Base-by-base conservation (phyloP, 2,113 vertebrate species). In the Laterallus jamaicensis region DNA sequence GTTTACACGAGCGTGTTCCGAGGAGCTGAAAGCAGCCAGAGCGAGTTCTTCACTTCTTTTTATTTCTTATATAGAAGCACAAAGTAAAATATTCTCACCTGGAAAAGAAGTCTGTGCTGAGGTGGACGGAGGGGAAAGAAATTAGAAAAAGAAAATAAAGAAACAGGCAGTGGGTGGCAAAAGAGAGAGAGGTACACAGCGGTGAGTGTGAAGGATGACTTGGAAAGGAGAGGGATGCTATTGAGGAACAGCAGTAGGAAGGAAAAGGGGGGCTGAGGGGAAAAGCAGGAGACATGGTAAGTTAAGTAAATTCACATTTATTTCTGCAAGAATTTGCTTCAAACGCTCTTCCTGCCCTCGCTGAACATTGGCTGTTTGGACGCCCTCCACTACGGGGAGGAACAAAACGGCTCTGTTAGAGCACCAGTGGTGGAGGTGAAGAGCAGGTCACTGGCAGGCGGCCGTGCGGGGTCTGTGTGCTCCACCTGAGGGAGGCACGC, bases 241-340 rank as follows among this genome's bases (percentile, higher is more conserved):
- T 96, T 95, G 92, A 94, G 92, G 84, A 96, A 71, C 86, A 90
- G 95, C 92, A 94, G 92, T 93, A 93, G 95, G 93, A 95, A 94
- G 92, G 94, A 95, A 96, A 96, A 96, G 79, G 70, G 64, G 82
- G 62, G 82, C 39, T n/a, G 94, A 93, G 89, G 87, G 87, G 92
- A 86, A 96, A 94, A 92, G 86, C 95, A 96, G 97, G 97, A 97
- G 97, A 97, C 96, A 97, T 94, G 96, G 97, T 97, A 95, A 96
- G 96, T 97, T 97, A 97, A 96, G 97, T 95, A 97, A 96, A 97
- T 97, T 97, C 95, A 94, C 97, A 96, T 96, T 97, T 97, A 96
- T 97, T 97, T 94, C 97, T 96, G 92, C 93, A 91, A 94, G 96
- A 95, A 93, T 97, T 91, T 90, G 90, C 96, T 97, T 97, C 97